These are phyloP conservation scores for Drosophila pseudoananassae DNA, from an alignment of 1,140 invertebrate genomes.

Conservation along the genomic window DNA sequence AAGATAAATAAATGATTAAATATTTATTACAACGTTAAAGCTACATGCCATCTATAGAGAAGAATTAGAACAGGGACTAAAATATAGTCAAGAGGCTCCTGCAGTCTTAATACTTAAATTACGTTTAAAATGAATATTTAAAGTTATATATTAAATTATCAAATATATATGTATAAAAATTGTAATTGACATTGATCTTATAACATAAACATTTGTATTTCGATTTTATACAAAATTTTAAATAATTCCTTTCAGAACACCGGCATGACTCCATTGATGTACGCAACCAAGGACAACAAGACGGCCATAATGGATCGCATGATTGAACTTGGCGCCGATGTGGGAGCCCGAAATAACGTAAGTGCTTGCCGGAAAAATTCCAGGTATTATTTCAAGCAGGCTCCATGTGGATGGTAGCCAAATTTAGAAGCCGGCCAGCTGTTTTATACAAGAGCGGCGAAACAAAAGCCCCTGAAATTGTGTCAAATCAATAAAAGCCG, in stretches of 20 bases:
- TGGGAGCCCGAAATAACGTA: constrained; percentile 95
- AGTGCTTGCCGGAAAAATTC: constrained; percentile 84
- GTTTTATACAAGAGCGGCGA: constrained; percentile 20
- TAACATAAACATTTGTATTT: too few relatives aligned
- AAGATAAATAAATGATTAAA: too few relatives aligned
- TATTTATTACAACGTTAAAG: too few relatives aligned
- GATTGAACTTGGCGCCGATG: constrained; percentile 95
- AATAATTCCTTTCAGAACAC: constrained; percentile 87
- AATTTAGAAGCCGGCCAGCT: constrained; percentile 39
- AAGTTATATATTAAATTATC: too few relatives aligned
- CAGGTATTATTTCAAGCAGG: constrained; percentile 44
- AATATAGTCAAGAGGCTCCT: too few relatives aligned
- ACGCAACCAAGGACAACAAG: constrained; percentile 96
- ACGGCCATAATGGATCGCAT: constrained; percentile 94
- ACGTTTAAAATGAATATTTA: too few relatives aligned
- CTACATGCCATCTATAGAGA: too few relatives aligned
- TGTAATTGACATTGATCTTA: too few relatives aligned
- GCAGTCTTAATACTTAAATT: too few relatives aligned
- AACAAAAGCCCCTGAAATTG: constrained; percentile 69
- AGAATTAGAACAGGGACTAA: too few relatives aligned
- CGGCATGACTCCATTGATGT: constrained; percentile 97
- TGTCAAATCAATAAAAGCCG: constrained; percentile 83
- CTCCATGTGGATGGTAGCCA: constrained; percentile 8
- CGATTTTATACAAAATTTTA: background rate
- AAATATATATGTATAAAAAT: too few relatives aligned